Evolutionary conservation across 2,888 invertebrate species (phyloP), one percentile per base, ranked within the genome.

Genomic region (Piscicola geometra): DNA sequence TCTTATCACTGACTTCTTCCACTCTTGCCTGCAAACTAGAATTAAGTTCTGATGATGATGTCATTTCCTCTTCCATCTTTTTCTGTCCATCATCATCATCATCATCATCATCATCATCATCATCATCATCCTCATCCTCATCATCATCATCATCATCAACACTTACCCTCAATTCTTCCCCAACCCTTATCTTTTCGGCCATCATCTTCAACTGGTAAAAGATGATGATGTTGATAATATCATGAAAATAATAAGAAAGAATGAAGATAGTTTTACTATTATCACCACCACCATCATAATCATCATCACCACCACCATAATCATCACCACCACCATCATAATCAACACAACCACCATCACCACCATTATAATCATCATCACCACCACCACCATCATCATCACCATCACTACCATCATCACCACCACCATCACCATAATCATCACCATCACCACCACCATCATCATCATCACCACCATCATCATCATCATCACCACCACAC

Each of bases 351-450:
- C 50, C 56, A 67, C 50, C 69, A 32, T 71, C 41, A 72, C 50
- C 33, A 33, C 28, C 25, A 67, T 50, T 47, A 72, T 30, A 35
- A 35, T 41, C 60, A 25, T 67, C 35, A 25, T 35, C 67, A 67
- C n/a, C 28, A 67, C 28, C 67, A 67, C 30, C 67, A 56, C 9
- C 60, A 56, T 56, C 60, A 56, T 5, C 25, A 56, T 71, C 73
- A 64, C 35, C 36, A 64, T 64, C 73, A 64, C 1, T 64, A 73
- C 1, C 73, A 64, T 35, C 73, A 73, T 1, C 73, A 64, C 1
- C 73, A 64, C n/a, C 64, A 73, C 35, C 41, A 73, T 73, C 64
- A 73, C n/a, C 73, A 73, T 1, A 60, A 64, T 52, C 72, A 72
- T 72, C 72, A 60, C 25, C 60, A 30, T 60, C 60, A 60, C 33